Evolutionary conservation across 2,888 invertebrate species (phyloP).

Genomic region (Nemurella pictetii): DNA sequence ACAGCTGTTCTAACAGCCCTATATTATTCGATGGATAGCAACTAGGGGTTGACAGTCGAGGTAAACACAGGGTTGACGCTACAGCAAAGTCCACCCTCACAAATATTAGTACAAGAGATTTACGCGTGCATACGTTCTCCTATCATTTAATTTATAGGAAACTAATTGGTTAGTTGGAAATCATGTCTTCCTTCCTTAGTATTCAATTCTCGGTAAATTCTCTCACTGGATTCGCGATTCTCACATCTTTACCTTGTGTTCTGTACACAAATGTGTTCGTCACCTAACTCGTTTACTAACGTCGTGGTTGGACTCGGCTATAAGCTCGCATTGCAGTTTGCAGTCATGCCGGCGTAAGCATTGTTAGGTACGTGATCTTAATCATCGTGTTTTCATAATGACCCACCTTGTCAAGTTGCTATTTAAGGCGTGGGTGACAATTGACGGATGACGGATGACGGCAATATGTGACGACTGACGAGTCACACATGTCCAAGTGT

Average conservation of each 20-base stretch:
- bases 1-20: not conserved
- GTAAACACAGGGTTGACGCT: not conserved
- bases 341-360: too few relatives aligned
- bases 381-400: not conserved
- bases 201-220: not conserved
- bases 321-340: too few relatives aligned
- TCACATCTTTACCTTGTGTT: not conserved
- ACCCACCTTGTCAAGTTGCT: not conserved
- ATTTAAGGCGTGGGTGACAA: not conserved
- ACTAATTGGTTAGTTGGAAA: not conserved
- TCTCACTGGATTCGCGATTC: not conserved
- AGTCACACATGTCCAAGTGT: too few relatives aligned
- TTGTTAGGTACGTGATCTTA: not conserved
- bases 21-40: not conserved
- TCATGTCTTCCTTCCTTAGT: too few relatives aligned
- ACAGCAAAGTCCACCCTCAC: not conserved
- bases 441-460: not conserved
- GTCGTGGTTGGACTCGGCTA: not conserved
- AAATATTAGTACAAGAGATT: not conserved
- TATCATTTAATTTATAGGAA: not conserved
- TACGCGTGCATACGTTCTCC: not conserved
- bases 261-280: not conserved
- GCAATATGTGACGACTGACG: not conserved
- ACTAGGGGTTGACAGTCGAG: not conserved
- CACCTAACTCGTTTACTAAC: not conserved